A percentile compares a stretch with the other conserved stretches of the same genome.
Evolutionary conservation across 1,140 invertebrate species (phyloP).

Genomic region (Teleopsis dalmanni): DNA sequence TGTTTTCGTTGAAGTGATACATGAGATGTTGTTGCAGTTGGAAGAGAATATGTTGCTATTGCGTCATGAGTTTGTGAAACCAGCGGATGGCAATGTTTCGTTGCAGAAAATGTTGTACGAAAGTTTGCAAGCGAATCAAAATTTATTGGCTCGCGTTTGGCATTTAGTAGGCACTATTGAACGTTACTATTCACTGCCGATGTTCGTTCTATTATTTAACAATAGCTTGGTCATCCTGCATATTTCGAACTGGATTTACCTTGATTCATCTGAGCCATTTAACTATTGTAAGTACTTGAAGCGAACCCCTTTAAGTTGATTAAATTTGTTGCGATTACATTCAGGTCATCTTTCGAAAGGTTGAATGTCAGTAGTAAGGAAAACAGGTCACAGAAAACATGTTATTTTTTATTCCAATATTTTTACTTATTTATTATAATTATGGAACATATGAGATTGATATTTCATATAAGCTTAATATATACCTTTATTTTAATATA

Average conservation of each 20-base stretch:
- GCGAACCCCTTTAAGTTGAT: no score
- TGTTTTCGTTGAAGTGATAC: neutral
- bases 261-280: no score
- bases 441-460: no score
- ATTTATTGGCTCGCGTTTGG: slow-evolving; percentile 2
- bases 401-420: no score
- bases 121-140: neutral
- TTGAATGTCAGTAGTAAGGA: no score
- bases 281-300: no score
- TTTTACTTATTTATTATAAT: no score
- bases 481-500: no score
- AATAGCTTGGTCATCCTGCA: slow-evolving; percentile 2
- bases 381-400: no score
- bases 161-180: neutral
- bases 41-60: neutral
- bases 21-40: neutral
- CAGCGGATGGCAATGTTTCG: neutral
- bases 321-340: no score
- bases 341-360: no score
- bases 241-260: neutral
- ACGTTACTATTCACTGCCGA: neutral
- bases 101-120: neutral
- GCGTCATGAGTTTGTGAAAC: neutral
- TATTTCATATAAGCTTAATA: no score
- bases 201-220: neutral